Evolutionary conservation across 2,113 vertebrate species (phyloP), one percentile per base, ranked within the genome.

Genomic region (Xyrauchen texanus): DNA sequence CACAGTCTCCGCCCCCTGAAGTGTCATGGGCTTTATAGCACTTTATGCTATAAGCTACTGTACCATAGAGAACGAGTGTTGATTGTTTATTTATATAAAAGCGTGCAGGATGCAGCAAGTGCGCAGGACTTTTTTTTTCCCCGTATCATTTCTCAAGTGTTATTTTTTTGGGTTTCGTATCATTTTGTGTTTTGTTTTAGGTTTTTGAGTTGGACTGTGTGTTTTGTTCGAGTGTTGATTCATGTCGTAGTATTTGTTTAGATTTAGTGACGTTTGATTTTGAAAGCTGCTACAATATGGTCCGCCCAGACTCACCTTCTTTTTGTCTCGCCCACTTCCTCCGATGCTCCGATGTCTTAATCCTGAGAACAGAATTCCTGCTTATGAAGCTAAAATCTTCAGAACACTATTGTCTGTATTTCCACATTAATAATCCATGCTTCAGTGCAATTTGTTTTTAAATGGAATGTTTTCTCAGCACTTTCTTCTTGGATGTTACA

Each of bases 1-100:
- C 76, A 85, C 46, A 62, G 16, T 76, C 57, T 82, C 73, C 78
- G 2, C 81, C 79, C 79, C 46, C 6, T 49, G 15, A 21, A 44
- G 63, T 65, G 55, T 63, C 71, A 67, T 78, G 86, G 74, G 68
- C 86, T 67, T 73, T 68, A 65, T 60, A n/a, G 49, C 57, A 51
- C 51, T 71, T 64, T n/a, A 52, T 60, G 84, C 84, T 87, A 84
- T 63, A 57, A 85, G 63, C 78, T 63, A 77, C 44, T 0, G 74
- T 78, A 76, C 66, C 79, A 68, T 83, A 71, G 81, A 80, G 76
- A 83, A 72, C 86, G 85, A 85, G 78, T 79, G 86, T 34, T 34
- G 21, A 1, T 73, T 42, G 86, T 86, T 87, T 80, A 70, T 87
- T 70, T 87, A 88, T 86, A 90, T 49, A 49, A 49, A 49, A 8